phyloP scores from a whole-genome alignment of 1,140 invertebrate genomes.

The Drosophila ogumai region DNA sequence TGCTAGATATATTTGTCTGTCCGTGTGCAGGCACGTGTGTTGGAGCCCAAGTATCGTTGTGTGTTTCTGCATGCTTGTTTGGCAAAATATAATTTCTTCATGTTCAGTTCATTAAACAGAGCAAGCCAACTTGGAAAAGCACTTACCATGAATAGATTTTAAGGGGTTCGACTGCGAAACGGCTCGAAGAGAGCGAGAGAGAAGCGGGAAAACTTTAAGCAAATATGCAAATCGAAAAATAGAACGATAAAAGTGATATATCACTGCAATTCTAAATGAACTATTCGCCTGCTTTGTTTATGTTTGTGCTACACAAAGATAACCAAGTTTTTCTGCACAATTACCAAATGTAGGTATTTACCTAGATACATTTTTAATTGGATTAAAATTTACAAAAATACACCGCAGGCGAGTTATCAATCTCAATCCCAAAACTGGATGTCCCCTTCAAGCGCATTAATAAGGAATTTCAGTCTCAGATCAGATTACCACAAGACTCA shows the following conservation, averaged over 20 bases:
- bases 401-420: neutral
- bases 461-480: conserved; percentile 35
- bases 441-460: neutral
- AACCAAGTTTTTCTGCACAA: conserved; percentile 1
- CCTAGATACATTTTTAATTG: neutral
- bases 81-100: conserved; percentile 80
- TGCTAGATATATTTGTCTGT: conserved; percentile 35
- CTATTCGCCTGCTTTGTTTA: conserved; percentile 15
- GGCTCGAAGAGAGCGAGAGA: no score
- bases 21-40: conserved; percentile 23
- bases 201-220: conserved; percentile 15
- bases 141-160: conserved; percentile 61
- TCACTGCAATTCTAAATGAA: conserved; percentile 32
- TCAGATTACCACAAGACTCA: conserved; percentile 12
- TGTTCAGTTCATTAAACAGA: conserved; percentile 79
- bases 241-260: conserved; percentile 24
- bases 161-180: conserved; percentile 13
- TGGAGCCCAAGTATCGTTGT: conserved; percentile 6
- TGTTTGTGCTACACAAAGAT: conserved; percentile 23
- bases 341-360: neutral
- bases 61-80: conserved; percentile 54
- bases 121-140: conserved; percentile 66
- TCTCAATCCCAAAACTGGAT: no score
- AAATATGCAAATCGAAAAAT: conserved; percentile 54
- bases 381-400: neutral